Evolutionary conservation across 2,797 vertebrate genomes (phyloP).

Genomic region (Knipowitschia caucasica): DNA sequence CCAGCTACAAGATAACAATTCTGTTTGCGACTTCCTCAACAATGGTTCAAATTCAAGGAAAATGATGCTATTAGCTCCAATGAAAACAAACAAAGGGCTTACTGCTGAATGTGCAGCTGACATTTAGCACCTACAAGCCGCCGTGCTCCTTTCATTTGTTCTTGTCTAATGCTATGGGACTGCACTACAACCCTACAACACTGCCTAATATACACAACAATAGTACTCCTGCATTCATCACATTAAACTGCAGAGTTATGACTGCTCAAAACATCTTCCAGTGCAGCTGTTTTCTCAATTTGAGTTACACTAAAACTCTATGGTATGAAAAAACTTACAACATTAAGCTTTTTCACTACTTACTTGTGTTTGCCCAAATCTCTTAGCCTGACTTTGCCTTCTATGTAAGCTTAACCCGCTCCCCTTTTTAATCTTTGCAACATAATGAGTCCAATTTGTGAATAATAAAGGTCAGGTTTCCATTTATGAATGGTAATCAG

Average conservation of each 20-base stretch:
- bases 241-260: too few relatives aligned
- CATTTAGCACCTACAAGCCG: constrained; percentile 72
- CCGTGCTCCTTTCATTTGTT: constrained; percentile 69
- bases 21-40: constrained; percentile 63
- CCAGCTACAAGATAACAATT: constrained; percentile 72
- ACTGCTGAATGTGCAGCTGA: constrained; percentile 63
- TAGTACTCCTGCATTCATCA: too few relatives aligned
- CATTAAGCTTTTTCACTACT: background rate
- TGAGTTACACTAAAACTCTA: background rate
- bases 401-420: background rate
- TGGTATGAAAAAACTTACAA: too few relatives aligned
- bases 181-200: constrained; percentile 18
- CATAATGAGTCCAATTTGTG: constrained; percentile 2
- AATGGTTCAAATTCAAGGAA: constrained; percentile 67
- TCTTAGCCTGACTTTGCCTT: background rate
- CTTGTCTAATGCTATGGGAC: constrained; percentile 56
- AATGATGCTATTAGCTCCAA: constrained; percentile 70
- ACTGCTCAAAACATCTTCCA: too few relatives aligned
- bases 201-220: constrained; percentile 18
- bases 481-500: constrained; percentile 5
- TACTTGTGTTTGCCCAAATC: background rate
- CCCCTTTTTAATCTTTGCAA: constrained; percentile 1
- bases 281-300: background rate
- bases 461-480: constrained; percentile 3
- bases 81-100: constrained; percentile 71